Conservation (phyloP, 1,140 invertebrate genomes). For the Lithobius niger region DNA sequence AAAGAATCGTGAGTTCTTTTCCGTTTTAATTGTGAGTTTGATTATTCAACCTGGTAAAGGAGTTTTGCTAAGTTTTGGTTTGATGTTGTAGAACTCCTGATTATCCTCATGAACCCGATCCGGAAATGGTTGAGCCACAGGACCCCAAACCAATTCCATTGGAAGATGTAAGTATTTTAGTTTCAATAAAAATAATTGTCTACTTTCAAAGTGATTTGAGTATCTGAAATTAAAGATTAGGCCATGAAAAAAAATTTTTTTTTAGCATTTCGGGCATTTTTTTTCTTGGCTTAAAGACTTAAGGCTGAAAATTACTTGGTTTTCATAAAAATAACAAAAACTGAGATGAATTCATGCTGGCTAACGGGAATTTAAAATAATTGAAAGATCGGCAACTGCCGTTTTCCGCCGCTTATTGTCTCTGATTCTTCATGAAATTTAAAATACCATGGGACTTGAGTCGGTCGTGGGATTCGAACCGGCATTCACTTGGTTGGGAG, state of each 20-base stretch:
- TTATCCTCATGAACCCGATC: conserved; percentile 66
- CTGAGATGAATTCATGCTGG: background rate
- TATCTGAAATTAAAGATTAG: background rate
- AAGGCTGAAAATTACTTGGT: background rate
- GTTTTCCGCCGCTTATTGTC: background rate
- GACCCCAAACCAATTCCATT: conserved; percentile 73
- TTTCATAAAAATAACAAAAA: background rate
- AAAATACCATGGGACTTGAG: background rate
- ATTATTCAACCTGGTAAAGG: conserved; percentile 6
- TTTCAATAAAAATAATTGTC: background rate
- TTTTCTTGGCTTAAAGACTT: too few relatives aligned
- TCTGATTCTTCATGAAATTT: background rate
- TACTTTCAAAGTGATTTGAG: background rate
- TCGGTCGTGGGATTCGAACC: background rate
- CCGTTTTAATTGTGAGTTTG: background rate
- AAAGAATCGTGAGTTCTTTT: conserved; percentile 8
- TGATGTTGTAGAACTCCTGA: conserved; percentile 52
- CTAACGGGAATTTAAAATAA: background rate
- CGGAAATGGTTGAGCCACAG: conserved; percentile 53
- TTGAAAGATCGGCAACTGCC: background rate
- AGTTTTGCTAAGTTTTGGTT: conserved; percentile 2
- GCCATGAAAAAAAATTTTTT: background rate
- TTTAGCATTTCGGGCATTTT: too few relatives aligned
- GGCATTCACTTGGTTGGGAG: background rate
- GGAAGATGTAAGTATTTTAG: conserved; percentile 48